phyloP scores from a whole-genome alignment of 2,888 invertebrate species.

The Temnothorax ravouxi region DNA sequence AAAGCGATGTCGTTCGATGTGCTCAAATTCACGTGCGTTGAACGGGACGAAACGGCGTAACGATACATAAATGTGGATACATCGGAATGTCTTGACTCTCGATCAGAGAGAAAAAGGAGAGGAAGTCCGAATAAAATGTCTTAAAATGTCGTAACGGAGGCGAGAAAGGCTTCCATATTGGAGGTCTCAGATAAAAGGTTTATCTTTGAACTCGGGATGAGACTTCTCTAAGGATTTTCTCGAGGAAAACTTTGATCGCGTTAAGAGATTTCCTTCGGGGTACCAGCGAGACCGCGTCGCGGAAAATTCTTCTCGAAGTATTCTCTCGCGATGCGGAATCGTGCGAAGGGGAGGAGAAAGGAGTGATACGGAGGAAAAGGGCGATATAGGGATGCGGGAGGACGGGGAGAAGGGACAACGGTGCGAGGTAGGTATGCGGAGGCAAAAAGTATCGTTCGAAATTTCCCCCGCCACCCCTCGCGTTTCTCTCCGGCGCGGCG shows the following conservation, averaged over 20 bases:
- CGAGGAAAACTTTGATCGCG: slow-evolving; percentile 69
- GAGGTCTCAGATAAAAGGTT: slow-evolving; percentile 60
- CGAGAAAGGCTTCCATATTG: slow-evolving; percentile 57
- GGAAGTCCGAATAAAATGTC: slow-evolving; percentile 47
- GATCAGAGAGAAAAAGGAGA: neutral
- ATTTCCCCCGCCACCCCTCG: slow-evolving; percentile 50
- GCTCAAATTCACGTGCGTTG: slow-evolving; percentile 9
- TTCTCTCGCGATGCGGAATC: slow-evolving; percentile 47
- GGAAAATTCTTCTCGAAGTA: slow-evolving; percentile 63
- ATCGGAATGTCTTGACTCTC: neutral
- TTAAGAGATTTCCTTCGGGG: slow-evolving; percentile 72
- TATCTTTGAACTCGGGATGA: slow-evolving; percentile 69
- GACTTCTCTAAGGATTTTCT: slow-evolving; percentile 68
- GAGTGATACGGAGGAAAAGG: slow-evolving; percentile 41
- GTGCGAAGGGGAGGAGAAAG: neutral
- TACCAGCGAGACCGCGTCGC: slow-evolving; percentile 61
- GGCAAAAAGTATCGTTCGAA: slow-evolving; percentile 70
- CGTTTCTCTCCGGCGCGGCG: slow-evolving; percentile 53
- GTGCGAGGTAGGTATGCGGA: slow-evolving; percentile 51
- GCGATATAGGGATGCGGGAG: slow-evolving; percentile 15
- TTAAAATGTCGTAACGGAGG: slow-evolving; percentile 49
- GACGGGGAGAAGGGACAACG: slow-evolving; percentile 43
- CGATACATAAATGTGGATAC: slow-evolving; percentile 25
- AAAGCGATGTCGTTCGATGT: neutral
- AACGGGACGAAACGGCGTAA: slow-evolving; percentile 22